Percentiles rank a stretch among this genome's conserved stretches.
Conservation (phyloP, 2,797 vertebrate genomes). For the Hipposideros larvatus region DNA sequence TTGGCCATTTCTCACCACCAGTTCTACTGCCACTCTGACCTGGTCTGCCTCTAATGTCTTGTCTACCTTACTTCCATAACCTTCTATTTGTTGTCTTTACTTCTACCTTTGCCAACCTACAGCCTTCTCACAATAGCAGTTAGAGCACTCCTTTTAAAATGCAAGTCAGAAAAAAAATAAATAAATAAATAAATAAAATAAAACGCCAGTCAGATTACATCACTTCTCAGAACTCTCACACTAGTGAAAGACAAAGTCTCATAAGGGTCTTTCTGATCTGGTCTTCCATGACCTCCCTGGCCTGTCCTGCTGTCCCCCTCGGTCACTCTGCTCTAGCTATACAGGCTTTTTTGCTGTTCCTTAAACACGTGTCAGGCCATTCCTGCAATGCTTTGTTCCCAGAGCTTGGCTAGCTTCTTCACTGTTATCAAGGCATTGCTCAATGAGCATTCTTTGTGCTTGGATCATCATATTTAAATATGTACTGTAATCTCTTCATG, state of each 20-base stretch:
- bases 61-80: not conserved
- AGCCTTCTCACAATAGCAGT: not conserved
- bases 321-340: not conserved
- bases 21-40: not conserved
- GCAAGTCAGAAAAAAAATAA: too few relatives aligned
- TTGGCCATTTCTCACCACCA: not conserved
- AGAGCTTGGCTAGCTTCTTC: not conserved
- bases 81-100: not conserved
- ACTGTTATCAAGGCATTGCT: not conserved
- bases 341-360: not conserved
- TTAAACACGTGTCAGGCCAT: not conserved
- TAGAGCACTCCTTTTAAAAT: not conserved
- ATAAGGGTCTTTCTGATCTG: not conserved
- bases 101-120: not conserved
- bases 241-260: not conserved
- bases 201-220: not conserved
- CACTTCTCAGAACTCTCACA: not conserved
- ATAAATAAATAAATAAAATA: too few relatives aligned
- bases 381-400: not conserved
- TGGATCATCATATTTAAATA: constrained; percentile 19
- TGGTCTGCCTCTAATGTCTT: not conserved
- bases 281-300: not conserved
- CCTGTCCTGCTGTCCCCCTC: not conserved
- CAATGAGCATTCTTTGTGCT: not conserved
- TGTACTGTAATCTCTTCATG: not conserved